phyloP scores from a whole-genome alignment of 1,140 invertebrate species.

The Venturia canescens region DNA sequence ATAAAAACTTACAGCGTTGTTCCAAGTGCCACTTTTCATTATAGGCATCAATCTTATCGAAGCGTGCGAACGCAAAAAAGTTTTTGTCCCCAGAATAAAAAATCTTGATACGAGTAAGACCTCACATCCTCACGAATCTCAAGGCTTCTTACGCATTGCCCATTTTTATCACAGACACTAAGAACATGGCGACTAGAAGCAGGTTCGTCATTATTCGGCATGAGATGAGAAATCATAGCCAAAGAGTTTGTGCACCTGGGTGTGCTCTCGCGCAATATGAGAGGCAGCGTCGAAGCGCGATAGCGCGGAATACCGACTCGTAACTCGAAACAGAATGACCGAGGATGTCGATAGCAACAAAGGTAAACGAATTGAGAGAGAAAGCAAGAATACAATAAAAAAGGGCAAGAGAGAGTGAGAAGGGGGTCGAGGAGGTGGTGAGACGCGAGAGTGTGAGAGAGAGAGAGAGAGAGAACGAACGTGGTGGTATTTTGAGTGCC shows the following conservation, averaged over 20 bases:
- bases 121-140: no score
- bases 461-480: background rate
- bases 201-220: background rate
- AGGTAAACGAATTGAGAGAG: conserved; percentile 49
- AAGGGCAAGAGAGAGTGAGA: conserved; percentile 51
- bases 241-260: background rate
- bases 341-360: conserved; percentile 39
- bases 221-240: background rate
- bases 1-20: no score
- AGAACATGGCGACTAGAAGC: background rate
- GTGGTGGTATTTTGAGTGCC: conserved; percentile 37
- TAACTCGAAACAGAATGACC: conserved; percentile 54
- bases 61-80: no score
- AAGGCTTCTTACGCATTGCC: background rate
- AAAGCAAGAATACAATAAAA: no score
- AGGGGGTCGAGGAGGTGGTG: conserved; percentile 50
- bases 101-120: no score
- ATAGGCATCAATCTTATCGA: no score
- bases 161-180: background rate
- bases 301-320: conserved; percentile 42
- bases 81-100: no score
- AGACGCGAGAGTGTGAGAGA: conserved; percentile 49
- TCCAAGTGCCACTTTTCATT: no score
- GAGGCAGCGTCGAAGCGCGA: conserved; percentile 26
- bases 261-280: background rate